Evolutionary conservation across 2,113 vertebrate species (phyloP).

Genomic region (Puma concolor): DNA sequence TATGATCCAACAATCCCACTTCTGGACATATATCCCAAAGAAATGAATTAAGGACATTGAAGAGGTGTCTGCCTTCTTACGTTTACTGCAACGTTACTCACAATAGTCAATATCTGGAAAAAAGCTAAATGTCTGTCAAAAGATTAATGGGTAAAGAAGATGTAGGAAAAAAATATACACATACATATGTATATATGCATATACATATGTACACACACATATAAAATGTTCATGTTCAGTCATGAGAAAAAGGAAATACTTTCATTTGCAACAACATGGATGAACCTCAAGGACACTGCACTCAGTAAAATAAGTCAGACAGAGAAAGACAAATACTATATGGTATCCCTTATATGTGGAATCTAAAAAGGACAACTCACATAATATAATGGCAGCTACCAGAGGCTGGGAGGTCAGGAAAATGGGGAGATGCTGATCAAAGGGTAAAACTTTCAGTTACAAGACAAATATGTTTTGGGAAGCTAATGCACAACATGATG

Average conservation of each 20-base stretch:
- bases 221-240: neutral
- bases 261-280: neutral
- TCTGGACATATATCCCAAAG: neutral
- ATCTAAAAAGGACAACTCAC: neutral
- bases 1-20: neutral
- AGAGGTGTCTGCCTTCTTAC: neutral
- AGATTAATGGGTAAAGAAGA: neutral
- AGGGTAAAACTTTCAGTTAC: neutral
- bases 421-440: neutral
- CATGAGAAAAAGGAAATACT: neutral
- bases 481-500: neutral
- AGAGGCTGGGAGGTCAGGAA: neutral
- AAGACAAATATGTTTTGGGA: neutral
- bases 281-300: neutral
- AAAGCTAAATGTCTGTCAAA: neutral
- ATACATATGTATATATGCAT: neutral
- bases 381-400: neutral
- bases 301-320: neutral
- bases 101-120: neutral
- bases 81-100: neutral
- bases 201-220: neutral
- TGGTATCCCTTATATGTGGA: neutral
- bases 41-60: neutral
- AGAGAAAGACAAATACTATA: neutral
- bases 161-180: neutral